Evolutionary conservation across 1,140 invertebrate species (phyloP).

Genomic region (Asobara japonica): DNA sequence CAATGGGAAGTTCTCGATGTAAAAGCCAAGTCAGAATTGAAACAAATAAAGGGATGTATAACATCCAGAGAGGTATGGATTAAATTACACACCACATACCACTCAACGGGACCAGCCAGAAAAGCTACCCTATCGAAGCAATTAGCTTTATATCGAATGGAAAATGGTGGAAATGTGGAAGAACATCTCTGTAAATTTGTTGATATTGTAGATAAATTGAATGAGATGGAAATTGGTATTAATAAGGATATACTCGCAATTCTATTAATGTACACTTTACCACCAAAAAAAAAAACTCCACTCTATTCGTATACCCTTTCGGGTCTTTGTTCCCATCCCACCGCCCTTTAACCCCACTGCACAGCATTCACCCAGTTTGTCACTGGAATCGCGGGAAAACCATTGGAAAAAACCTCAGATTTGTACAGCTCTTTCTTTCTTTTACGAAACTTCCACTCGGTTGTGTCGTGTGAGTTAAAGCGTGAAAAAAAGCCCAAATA

Average conservation of each 20-base stretch:
- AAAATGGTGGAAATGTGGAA: background rate
- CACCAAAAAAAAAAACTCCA: too few relatives aligned
- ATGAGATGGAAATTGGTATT: conserved; percentile 6
- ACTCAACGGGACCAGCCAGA: background rate
- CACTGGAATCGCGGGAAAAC: too few relatives aligned
- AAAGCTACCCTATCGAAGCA: background rate
- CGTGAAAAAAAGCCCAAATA: too few relatives aligned
- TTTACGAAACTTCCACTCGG: too few relatives aligned
- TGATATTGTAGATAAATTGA: conserved; percentile 12
- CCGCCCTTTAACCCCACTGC: too few relatives aligned
- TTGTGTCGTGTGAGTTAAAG: too few relatives aligned
- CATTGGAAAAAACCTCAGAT: too few relatives aligned
- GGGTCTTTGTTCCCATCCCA: too few relatives aligned
- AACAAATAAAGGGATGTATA: background rate
- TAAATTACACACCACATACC: background rate
- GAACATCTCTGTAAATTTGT: conserved; percentile 1
- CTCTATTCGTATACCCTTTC: too few relatives aligned
- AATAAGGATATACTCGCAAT: background rate
- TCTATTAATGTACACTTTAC: background rate
- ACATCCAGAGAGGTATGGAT: conserved; percentile 3
- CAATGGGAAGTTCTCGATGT: background rate
- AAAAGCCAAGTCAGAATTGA: conserved; percentile 11
- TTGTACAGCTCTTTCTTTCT: too few relatives aligned
- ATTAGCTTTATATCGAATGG: background rate
- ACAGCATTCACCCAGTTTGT: too few relatives aligned